Conservation (phyloP, 2,888 invertebrate species). For the Dryocosmus kuriphilus region DNA sequence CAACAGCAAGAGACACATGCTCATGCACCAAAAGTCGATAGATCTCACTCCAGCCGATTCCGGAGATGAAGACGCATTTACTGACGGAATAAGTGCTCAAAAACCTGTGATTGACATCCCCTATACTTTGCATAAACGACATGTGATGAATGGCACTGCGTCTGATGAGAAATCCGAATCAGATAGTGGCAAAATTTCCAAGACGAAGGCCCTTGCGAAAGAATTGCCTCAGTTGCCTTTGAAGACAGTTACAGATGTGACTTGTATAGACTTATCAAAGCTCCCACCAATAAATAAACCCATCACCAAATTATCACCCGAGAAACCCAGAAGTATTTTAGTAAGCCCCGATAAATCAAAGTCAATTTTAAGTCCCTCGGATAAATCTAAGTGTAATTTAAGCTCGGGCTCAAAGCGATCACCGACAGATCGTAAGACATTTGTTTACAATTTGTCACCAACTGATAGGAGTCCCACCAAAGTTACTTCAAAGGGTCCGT, state of each 20-base stretch:
- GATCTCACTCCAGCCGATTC: slow-evolving; percentile 91
- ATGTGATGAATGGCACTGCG: slow-evolving; percentile 91
- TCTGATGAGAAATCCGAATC: slow-evolving; percentile 74
- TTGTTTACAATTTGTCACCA: slow-evolving; percentile 62
- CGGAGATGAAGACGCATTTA: slow-evolving; percentile 89
- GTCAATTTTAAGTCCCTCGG: slow-evolving; percentile 65
- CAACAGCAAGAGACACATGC: slow-evolving; percentile 86
- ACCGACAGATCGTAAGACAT: slow-evolving; percentile 66
- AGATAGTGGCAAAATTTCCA: slow-evolving; percentile 68
- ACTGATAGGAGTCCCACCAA: slow-evolving; percentile 67
- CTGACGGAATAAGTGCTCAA: slow-evolving; percentile 78
- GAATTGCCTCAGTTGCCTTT: slow-evolving; percentile 70
- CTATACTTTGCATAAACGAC: slow-evolving; percentile 90
- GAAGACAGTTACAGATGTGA: slow-evolving; percentile 68
- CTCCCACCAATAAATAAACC: slow-evolving; percentile 63
- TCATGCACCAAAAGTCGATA: slow-evolving; percentile 92
- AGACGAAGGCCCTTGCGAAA: slow-evolving; percentile 57
- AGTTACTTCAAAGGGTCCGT: slow-evolving; percentile 52
- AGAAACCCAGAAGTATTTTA: slow-evolving; percentile 74
- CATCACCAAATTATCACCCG: slow-evolving; percentile 71
- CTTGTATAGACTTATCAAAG: slow-evolving; percentile 70
- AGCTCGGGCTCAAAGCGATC: slow-evolving; percentile 70
- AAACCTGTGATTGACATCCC: slow-evolving; percentile 84
- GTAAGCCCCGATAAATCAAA: slow-evolving; percentile 68
- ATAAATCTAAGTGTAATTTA: slow-evolving; percentile 65